Conservation (phyloP, 2,888 invertebrate species). For the Agonopterix subpropinquella region DNA sequence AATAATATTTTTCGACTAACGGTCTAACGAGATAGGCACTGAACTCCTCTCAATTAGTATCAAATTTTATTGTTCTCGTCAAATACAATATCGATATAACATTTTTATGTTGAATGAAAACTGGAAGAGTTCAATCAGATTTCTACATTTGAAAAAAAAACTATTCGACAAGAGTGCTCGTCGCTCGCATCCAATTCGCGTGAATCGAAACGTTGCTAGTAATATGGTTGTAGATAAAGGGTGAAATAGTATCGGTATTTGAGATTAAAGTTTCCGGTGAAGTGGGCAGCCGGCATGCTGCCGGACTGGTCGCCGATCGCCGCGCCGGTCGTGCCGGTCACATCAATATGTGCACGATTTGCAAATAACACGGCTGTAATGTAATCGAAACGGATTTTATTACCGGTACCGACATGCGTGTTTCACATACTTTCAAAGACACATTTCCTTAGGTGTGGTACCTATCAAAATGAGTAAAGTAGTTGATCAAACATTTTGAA, state of each 20-base stretch:
- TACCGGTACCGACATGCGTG: conserved; percentile 13
- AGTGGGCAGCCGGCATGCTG: conserved; percentile 18
- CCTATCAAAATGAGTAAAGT: too few relatives aligned
- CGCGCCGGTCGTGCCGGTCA: not conserved
- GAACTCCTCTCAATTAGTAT: too few relatives aligned
- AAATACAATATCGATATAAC: too few relatives aligned
- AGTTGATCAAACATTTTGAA: too few relatives aligned
- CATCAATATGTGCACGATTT: conserved; percentile 13
- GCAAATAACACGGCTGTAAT: conserved; percentile 20
- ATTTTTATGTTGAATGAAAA: too few relatives aligned
- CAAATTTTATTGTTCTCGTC: too few relatives aligned
- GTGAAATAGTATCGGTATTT: conserved; percentile 19
- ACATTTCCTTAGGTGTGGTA: conserved; percentile 6
- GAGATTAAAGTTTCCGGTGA: conserved; percentile 35
- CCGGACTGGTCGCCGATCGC: not conserved
- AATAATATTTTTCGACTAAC: not conserved
- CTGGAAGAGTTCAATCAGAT: too few relatives aligned
- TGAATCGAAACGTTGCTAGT: not conserved
- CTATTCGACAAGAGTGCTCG: not conserved
- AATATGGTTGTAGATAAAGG: not conserved
- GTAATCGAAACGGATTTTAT: conserved; percentile 37
- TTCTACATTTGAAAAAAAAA: too few relatives aligned
- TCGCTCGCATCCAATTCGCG: not conserved
- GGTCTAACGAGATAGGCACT: too few relatives aligned
- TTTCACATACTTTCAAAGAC: conserved; percentile 17